phyloP scores from a whole-genome alignment of 2,888 invertebrate genomes.

The Tetramorium bicarinatum region DNA sequence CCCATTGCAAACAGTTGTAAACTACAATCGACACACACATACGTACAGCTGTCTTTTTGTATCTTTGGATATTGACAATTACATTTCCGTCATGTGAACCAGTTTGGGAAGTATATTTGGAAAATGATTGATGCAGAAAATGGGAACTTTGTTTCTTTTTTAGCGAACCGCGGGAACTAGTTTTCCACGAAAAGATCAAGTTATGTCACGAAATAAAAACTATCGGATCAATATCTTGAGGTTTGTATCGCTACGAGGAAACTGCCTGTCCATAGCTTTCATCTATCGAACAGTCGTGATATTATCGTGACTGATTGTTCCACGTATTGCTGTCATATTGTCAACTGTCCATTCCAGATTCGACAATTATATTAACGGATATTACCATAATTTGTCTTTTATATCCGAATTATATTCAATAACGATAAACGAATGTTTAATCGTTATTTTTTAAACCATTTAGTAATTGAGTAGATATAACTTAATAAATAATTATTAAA shows the following conservation, averaged over 20 bases:
- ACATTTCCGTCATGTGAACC: constrained; percentile 1
- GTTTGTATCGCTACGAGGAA: background rate
- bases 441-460: background rate
- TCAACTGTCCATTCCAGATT: background rate
- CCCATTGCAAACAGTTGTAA: constrained; percentile 28
- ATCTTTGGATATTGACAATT: constrained; percentile 22
- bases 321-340: constrained; percentile 14
- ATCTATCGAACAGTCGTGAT: background rate
- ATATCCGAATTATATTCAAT: background rate
- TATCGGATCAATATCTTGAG: background rate
- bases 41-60: background rate
- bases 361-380: background rate
- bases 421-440: background rate
- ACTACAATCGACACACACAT: background rate
- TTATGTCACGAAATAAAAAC: background rate
- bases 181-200: constrained; percentile 13
- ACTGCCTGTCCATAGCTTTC: background rate
- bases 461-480: background rate
- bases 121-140: constrained; percentile 22
- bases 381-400: background rate
- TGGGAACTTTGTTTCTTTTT: background rate
- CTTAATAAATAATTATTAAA: background rate
- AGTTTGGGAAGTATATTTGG: constrained; percentile 26
- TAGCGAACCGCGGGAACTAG: background rate
- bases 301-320: background rate